Base-by-base conservation (phyloP, 2,888 invertebrate species). In the Octonoba sinensis region DNA sequence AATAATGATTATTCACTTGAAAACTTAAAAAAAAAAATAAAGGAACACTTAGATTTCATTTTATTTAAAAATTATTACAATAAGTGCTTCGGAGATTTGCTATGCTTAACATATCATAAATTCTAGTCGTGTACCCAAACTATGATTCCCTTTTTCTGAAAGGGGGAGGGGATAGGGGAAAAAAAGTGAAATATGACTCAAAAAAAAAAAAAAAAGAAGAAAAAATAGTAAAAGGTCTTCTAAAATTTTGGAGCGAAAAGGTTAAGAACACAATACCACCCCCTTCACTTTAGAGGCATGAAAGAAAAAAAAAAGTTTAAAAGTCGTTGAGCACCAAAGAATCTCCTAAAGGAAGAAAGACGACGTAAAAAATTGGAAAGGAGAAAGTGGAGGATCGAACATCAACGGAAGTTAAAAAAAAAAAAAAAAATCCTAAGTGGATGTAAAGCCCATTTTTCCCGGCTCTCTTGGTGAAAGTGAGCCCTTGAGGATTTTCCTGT, bases 371-470 rank as follows among this genome's bases (percentile, higher is more conserved):
- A 47, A 60, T n/a, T 24, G 49, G 6, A 20, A 20, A 16, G 24
- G 16, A 54, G 56, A 24, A 66, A 24, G 11, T 6, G 12, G 8
- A 51, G 47, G 51, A 22, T 22, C 3, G n/a, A 44, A 44, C n/a
- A 46, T 24, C 24, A 71, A 47, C 8, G 47, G 59, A 59, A 59
- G 22, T 71, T 13, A 46, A 49, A 16, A n/a, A 47, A 49, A 71
- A n/a, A 47, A 49, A 71, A 18, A 36, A 51, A 36, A 51, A 6
- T 22, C 51, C 8, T 60, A 67, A 69, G 75, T 74, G 65, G 74
- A 47, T 74, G 74, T 66, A 66, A 60, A 75, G 67, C 66, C 66
- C 74, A 66, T 54, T 66, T 74, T 66, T 22, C 46, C 67, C 60
- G 36, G 18, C 66, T 67, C 67, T 75, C 36, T n/a, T 24, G 60